Base-by-base conservation (phyloP, 2,113 vertebrate genomes). In the Hippocampus zosterae region DNA sequence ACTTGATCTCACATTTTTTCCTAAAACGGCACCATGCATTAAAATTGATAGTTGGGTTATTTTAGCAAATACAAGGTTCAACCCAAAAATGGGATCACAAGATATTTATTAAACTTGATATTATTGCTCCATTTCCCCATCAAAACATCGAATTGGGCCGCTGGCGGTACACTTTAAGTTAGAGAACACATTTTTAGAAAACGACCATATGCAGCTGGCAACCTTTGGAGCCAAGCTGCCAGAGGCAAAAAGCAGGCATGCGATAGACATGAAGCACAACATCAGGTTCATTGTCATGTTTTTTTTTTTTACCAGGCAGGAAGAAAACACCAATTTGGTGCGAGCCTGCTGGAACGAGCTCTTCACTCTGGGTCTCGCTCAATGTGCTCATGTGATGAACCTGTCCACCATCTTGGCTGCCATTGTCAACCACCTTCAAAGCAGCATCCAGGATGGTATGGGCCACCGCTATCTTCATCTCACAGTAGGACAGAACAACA, bases 301-400 rank as follows among this genome's bases (percentile, higher is more conserved):
- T 79, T 21, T 74, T 67, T 13, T 79, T 21, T 74, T 19, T 77
- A 15, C 74, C 69, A 99, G 97, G 87, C 97, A 96, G 88, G 97
- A 99, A 83, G 95, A 95, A 78, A 98, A 97, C 77, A 98, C 96
- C 2, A 94, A 93, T 84, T 91, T 99, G 50, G 95, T 99, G 52
- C 94, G 97, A 21, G 95, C 96, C 74, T 98, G 96, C 84, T 99
- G 97, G 97, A 99, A 99, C 0, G 97, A 99, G 81, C 92, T 99
- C 56, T 99, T 99, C 65, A 99, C 96, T n/a, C 87, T 99, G 3
- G 97, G 97, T 33, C 91, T 99, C 42, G 95, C 97, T 65, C 97
- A 99, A 88, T 99, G 97, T 41, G 91, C 97, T 19, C 97, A 98
- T 69, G 94, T 98, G 84, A 99, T 99, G 97, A 99, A 94, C 68